Percentiles rank a stretch among this genome's conserved stretches.
phyloP scores from a whole-genome alignment of 2,113 vertebrate species.

The Actinemys pallida region DNA sequence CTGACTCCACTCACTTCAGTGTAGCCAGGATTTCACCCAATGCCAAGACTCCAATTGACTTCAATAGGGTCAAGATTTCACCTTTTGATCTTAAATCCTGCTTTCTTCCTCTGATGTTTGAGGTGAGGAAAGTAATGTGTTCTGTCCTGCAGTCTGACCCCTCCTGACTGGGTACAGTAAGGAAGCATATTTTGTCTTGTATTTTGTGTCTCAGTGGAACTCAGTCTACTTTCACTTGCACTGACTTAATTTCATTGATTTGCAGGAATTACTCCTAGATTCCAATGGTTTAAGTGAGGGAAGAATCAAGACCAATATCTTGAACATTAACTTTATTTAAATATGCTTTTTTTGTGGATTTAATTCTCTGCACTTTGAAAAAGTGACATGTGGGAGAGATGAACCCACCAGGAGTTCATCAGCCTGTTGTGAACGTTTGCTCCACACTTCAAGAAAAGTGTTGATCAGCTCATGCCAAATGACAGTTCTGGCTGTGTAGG shows the following conservation, averaged over 20 bases:
- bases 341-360: not conserved
- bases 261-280: slow-evolving; percentile 1
- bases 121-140: not conserved
- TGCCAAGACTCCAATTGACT: not conserved
- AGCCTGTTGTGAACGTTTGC: not conserved
- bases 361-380: not conserved
- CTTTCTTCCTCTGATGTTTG: not conserved
- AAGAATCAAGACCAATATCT: not conserved
- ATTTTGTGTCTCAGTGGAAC: not conserved
- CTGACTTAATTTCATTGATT: not conserved
- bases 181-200: not conserved
- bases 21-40: not conserved
- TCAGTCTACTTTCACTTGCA: not conserved
- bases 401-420: not conserved
- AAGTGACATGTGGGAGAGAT: not conserved
- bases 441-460: not conserved
- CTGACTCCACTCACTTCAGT: not conserved
- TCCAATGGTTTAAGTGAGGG: not conserved
- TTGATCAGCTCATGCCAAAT: not conserved
- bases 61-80: slow-evolving; percentile 21
- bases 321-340: not conserved
- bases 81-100: not conserved
- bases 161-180: not conserved
- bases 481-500: not conserved
- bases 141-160: not conserved